A percentile compares a stretch with the other conserved stretches of the same genome.
These are phyloP conservation scores for Graptemys geographica DNA, from an alignment of 2,797 vertebrate species.

Conservation along the genomic window DNA sequence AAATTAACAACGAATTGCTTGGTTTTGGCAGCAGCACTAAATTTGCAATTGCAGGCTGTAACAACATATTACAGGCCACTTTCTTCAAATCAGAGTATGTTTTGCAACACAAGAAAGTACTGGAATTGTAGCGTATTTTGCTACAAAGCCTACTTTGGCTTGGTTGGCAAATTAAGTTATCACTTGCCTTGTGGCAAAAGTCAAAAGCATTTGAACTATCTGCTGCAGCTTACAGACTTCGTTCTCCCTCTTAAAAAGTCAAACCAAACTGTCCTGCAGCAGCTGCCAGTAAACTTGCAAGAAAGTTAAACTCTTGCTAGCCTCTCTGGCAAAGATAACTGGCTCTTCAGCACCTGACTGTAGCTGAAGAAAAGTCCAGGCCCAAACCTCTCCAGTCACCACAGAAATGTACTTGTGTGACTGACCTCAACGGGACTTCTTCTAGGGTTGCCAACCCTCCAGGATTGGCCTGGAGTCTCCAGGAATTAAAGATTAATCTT, in stretches of 20 bases:
- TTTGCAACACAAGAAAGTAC: conserved; percentile 71
- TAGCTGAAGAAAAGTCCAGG: conserved; percentile 37
- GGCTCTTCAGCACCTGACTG: conserved; percentile 44
- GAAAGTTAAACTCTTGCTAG: conserved; percentile 66
- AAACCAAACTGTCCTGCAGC: conserved; percentile 72
- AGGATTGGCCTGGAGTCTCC: no score
- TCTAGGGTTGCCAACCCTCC: no score
- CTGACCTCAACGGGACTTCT: not conserved
- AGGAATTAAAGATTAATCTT: no score
- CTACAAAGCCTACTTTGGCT: conserved; percentile 67
- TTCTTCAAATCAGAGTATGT: conserved; percentile 64
- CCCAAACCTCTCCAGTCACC: conserved; percentile 54
- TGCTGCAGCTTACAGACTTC: conserved; percentile 61
- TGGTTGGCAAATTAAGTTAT: conserved; percentile 70
- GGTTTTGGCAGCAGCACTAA: conserved; percentile 36
- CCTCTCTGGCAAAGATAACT: conserved; percentile 69
- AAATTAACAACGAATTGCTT: conserved; percentile 31
- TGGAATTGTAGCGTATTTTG: conserved; percentile 65
- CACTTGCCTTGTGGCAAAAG: conserved; percentile 64
- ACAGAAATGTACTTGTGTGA: not conserved
- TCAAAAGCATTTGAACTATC: conserved; percentile 70
- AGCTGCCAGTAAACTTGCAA: conserved; percentile 55
- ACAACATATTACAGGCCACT: conserved; percentile 58
- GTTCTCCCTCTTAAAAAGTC: conserved; percentile 69
- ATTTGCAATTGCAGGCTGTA: conserved; percentile 60